Conservation (phyloP, 2,797 vertebrate species). For the Falco rusticolus region DNA sequence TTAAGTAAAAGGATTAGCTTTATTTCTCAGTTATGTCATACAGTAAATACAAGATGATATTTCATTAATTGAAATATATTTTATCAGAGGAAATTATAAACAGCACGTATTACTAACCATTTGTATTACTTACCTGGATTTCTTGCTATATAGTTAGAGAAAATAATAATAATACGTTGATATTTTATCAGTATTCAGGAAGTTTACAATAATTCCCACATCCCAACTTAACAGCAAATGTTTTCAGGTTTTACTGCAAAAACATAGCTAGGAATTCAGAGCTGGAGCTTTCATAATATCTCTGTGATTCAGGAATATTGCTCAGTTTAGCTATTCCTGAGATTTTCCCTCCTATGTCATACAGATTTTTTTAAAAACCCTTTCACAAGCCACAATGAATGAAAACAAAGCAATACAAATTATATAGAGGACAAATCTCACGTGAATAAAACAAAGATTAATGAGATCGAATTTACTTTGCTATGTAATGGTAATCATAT, state of each 20-base stretch:
- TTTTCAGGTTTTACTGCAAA: not conserved
- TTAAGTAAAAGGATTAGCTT: conserved; percentile 1
- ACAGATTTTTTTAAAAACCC: not conserved
- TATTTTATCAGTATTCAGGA: not conserved
- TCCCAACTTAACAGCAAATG: not conserved
- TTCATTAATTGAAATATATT: not conserved
- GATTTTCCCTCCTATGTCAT: not conserved
- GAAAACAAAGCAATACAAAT: conserved; percentile 18
- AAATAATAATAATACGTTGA: not conserved
- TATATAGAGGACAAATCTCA: not conserved
- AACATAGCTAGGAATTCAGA: not conserved
- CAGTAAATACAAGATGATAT: not conserved
- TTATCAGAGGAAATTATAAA: not conserved
- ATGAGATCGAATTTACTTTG: not conserved
- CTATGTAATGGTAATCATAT: not conserved
- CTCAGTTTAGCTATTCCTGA: not conserved
- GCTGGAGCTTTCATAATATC: not conserved
- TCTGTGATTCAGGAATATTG: not conserved
- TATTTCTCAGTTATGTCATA: not conserved
- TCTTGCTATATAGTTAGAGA: not conserved
- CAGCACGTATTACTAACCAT: not conserved
- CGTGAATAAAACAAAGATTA: not conserved
- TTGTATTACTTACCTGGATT: not conserved
- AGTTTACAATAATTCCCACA: not conserved
- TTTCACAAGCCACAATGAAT: not conserved